Evolutionary conservation across 2,888 invertebrate species (phyloP).

Genomic region (Acronicta psi): DNA sequence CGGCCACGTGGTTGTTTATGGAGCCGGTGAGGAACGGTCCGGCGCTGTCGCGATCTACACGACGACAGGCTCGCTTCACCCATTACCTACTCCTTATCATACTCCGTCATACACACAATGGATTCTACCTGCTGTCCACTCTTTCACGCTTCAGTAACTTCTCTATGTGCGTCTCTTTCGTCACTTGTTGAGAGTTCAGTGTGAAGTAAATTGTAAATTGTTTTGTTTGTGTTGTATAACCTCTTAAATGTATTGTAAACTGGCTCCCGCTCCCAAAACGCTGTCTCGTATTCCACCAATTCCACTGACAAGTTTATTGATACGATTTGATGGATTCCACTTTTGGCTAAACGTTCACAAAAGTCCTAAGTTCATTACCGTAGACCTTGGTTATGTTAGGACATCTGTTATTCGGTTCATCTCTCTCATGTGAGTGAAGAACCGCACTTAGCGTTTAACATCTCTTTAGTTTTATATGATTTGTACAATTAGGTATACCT

Average conservation of each 20-base stretch:
- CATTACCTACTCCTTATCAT: conserved; percentile 63
- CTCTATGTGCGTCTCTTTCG: conserved; percentile 53
- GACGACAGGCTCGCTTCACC: conserved; percentile 77
- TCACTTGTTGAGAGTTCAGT: conserved; percentile 49
- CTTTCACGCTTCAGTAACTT: conserved; percentile 50
- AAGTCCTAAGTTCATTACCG: neutral
- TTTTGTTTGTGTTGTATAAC: conserved; percentile 34
- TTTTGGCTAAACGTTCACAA: neutral
- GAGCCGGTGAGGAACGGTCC: conserved; percentile 68
- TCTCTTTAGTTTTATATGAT: too few species aligned
- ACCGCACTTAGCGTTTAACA: too few species aligned
- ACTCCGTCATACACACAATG: conserved; percentile 57
- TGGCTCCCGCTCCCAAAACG: conserved; percentile 31
- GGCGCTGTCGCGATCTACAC: conserved; percentile 77
- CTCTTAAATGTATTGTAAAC: conserved; percentile 26
- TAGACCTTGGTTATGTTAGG: neutral
- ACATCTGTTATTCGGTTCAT: too few species aligned
- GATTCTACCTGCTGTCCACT: conserved; percentile 52
- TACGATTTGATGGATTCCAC: neutral
- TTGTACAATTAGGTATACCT: too few species aligned
- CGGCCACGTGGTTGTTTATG: conserved; percentile 80
- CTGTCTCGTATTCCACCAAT: conserved; percentile 9
- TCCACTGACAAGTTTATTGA: neutral
- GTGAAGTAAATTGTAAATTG: conserved; percentile 46
- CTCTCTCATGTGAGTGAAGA: too few species aligned